These are phyloP conservation scores for Eupithecia insigniata DNA, from an alignment of 2,888 invertebrate genomes.

Conservation along the genomic window DNA sequence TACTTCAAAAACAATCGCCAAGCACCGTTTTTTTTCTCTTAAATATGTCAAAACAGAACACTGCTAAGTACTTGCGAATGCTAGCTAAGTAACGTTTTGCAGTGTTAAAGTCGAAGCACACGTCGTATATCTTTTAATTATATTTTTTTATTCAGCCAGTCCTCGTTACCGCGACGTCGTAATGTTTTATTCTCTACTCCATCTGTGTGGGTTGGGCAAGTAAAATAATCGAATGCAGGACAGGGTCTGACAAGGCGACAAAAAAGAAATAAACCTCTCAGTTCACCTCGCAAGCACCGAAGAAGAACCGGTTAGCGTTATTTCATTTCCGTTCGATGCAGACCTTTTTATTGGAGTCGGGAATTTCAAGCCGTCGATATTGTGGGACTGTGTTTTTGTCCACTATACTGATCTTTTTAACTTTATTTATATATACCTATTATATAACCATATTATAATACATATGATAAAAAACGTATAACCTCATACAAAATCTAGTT, in stretches of 20 bases:
- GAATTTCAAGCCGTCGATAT: constrained; percentile 43
- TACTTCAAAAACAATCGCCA: background rate
- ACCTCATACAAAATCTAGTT: background rate
- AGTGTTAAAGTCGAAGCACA: background rate
- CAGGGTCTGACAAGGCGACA: constrained; percentile 56
- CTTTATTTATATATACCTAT: too few species aligned
- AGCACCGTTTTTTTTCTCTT: background rate
- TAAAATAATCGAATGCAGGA: constrained; percentile 46
- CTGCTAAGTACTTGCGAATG: background rate
- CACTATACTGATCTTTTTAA: constrained; percentile 7
- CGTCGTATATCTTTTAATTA: background rate
- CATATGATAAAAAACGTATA: too few species aligned
- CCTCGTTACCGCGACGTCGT: background rate
- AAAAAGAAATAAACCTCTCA: constrained; percentile 62
- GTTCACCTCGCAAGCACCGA: constrained; percentile 63
- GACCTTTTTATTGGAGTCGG: constrained; percentile 74
- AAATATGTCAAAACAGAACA: background rate
- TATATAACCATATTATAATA: too few species aligned
- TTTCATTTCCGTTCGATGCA: constrained; percentile 83
- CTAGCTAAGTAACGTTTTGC: background rate
- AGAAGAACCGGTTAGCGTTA: constrained; percentile 79
- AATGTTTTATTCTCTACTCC: constrained; percentile 9
- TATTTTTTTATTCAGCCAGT: background rate
- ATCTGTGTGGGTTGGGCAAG: constrained; percentile 19
- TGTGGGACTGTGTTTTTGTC: constrained; percentile 40